Evolutionary conservation across 2,797 vertebrate species (phyloP).

Genomic region (Catostomus latipinnis): DNA sequence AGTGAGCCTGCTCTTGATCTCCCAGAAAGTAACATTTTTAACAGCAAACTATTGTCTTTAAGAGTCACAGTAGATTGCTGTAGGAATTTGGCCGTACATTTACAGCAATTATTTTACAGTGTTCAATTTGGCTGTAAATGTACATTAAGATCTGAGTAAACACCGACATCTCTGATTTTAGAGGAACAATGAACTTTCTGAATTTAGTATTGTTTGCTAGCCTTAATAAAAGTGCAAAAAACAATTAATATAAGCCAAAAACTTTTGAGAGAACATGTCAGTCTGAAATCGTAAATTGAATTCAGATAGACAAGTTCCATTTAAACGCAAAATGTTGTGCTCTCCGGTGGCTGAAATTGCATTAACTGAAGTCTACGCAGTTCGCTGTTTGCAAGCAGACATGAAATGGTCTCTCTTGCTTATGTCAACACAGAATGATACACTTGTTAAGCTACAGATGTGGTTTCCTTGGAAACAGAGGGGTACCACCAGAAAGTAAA

Average conservation of each 20-base stretch:
- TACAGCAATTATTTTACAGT: too few relatives aligned
- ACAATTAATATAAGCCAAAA: not conserved
- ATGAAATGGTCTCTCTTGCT: not conserved
- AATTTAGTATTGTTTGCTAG: not conserved
- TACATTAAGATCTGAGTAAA: not conserved
- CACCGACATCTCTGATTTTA: not conserved
- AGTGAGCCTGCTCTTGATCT: too few relatives aligned
- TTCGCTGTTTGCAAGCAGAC: not conserved
- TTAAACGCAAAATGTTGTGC: not conserved
- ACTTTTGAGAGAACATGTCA: not conserved
- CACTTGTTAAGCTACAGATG: slow-evolving; percentile 44
- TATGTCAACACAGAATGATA: slow-evolving; percentile 29
- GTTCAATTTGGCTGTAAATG: not conserved
- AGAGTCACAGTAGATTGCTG: too few relatives aligned
- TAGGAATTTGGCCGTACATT: too few relatives aligned
- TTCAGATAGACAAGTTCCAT: not conserved
- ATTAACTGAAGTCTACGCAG: not conserved
- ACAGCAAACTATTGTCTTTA: too few relatives aligned
- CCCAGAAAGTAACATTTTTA: too few relatives aligned
- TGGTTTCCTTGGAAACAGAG: slow-evolving; percentile 50
- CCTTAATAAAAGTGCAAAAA: not conserved
- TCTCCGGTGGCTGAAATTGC: not conserved
- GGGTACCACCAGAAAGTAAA: slow-evolving; percentile 12
- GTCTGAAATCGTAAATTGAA: not conserved
- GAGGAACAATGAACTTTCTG: not conserved